Conservation (phyloP, 2,888 invertebrate genomes). For the Epistrophe grossulariae region DNA sequence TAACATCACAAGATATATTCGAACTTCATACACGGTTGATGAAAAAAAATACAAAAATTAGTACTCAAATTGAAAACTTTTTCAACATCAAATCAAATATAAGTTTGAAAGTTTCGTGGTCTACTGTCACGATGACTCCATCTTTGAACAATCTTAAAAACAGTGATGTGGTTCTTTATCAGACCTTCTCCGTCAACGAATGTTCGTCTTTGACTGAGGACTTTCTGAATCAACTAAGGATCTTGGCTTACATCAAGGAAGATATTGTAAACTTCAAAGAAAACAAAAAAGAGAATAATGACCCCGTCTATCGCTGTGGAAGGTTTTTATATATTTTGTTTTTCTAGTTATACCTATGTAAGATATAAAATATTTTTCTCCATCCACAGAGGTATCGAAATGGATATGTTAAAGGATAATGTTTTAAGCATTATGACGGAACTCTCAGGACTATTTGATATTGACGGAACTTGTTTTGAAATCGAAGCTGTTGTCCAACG, state of each 20-base stretch:
- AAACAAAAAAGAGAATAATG: conserved; percentile 75
- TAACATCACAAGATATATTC: conserved; percentile 78
- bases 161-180: conserved; percentile 80
- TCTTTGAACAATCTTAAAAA: conserved; percentile 79
- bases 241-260: conserved; percentile 81
- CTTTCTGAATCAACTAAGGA: conserved; percentile 81
- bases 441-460: conserved; percentile 78
- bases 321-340: conserved; percentile 70
- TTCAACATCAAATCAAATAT: conserved; percentile 80
- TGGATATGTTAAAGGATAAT: conserved; percentile 79
- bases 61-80: conserved; percentile 78
- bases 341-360: neutral
- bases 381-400: conserved; percentile 56
- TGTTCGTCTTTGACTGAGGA: conserved; percentile 79
- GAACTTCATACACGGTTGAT: conserved; percentile 78
- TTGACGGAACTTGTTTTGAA: conserved; percentile 78
- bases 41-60: conserved; percentile 48
- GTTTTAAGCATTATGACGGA: conserved; percentile 81
- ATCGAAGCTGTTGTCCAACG: conserved; percentile 81
- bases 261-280: conserved; percentile 81
- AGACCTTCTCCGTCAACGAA: conserved; percentile 79
- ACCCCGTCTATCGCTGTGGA: conserved; percentile 81
- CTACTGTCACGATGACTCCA: conserved; percentile 77
- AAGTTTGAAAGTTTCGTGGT: conserved; percentile 80
- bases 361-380: neutral